These are phyloP conservation scores for Pteria penguin DNA, from an alignment of 2,888 invertebrate genomes.

Conservation along the genomic window DNA sequence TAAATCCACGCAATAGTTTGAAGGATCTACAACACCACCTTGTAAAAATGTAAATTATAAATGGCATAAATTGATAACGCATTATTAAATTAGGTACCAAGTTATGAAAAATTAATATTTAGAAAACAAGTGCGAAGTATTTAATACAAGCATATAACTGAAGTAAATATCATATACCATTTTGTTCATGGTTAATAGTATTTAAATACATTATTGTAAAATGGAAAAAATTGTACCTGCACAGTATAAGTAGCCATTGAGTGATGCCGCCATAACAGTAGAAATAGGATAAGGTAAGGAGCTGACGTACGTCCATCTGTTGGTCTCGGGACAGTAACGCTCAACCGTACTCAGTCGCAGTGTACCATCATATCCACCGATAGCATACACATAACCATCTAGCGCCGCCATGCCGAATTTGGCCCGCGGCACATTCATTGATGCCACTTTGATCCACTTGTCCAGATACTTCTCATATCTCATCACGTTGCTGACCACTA, in stretches of 20 bases:
- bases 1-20: slow-evolving; percentile 17
- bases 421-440: slow-evolving; percentile 80
- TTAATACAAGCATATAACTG: no score
- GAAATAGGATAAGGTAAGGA: slow-evolving; percentile 75
- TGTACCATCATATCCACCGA: slow-evolving; percentile 81
- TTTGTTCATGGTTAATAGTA: no score
- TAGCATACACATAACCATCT: slow-evolving; percentile 81
- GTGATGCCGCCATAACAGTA: slow-evolving; percentile 81
- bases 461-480: slow-evolving; percentile 81
- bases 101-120: background rate
- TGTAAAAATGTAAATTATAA: no score
- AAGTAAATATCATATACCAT: no score
- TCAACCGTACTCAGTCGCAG: slow-evolving; percentile 80
- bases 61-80: no score
- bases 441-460: slow-evolving; percentile 81
- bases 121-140: background rate
- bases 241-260: slow-evolving; percentile 80
- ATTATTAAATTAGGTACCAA: background rate
- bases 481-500: slow-evolving; percentile 80
- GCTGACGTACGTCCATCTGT: slow-evolving; percentile 79
- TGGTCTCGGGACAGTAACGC: slow-evolving; percentile 79
- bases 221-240: slow-evolving; percentile 74
- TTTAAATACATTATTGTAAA: no score
- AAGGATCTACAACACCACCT: slow-evolving; percentile 34
- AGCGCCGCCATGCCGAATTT: slow-evolving; percentile 81